These are phyloP conservation scores for Anthophora plumipes DNA, from an alignment of 2,888 invertebrate genomes.

Conservation along the genomic window DNA sequence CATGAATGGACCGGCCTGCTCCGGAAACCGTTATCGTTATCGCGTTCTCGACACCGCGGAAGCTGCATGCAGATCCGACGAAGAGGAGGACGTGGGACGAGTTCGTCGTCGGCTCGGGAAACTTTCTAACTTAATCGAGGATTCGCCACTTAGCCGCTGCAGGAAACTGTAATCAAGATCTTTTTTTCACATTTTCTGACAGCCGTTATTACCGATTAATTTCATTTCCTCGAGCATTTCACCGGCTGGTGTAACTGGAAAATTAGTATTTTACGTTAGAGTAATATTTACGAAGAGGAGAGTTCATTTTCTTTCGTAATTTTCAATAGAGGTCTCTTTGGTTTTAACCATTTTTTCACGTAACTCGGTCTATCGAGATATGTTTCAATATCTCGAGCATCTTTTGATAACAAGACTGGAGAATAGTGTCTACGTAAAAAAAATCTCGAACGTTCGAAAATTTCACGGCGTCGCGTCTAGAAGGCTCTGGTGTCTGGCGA, in stretches of 20 bases:
- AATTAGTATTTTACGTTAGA: too few species aligned
- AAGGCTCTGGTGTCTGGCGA: conserved; percentile 21
- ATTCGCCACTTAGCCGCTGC: not conserved
- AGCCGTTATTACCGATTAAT: too few species aligned
- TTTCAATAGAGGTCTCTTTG: too few species aligned
- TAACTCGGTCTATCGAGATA: too few species aligned
- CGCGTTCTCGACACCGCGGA: conserved; percentile 34
- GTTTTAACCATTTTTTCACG: too few species aligned
- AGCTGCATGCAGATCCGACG: conserved; percentile 8
- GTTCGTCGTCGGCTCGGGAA: not conserved
- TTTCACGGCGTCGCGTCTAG: not conserved
- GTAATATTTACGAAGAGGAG: too few species aligned
- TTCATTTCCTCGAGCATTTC: too few species aligned
- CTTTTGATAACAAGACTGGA: too few species aligned
- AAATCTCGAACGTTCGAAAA: conserved; percentile 17
- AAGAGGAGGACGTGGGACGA: too few species aligned
- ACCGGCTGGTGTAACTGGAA: too few species aligned
- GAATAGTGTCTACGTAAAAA: too few species aligned
- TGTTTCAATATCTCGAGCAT: not conserved
- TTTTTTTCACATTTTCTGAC: not conserved
- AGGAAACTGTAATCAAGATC: not conserved
- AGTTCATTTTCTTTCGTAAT: too few species aligned
- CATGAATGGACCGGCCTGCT: conserved; percentile 64
- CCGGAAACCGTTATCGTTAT: conserved; percentile 68
- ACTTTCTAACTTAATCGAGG: conserved; percentile 29